These are phyloP conservation scores for Melanostigma gelatinosum DNA, from an alignment of 2,113 vertebrate species.

Conservation along the genomic window DNA sequence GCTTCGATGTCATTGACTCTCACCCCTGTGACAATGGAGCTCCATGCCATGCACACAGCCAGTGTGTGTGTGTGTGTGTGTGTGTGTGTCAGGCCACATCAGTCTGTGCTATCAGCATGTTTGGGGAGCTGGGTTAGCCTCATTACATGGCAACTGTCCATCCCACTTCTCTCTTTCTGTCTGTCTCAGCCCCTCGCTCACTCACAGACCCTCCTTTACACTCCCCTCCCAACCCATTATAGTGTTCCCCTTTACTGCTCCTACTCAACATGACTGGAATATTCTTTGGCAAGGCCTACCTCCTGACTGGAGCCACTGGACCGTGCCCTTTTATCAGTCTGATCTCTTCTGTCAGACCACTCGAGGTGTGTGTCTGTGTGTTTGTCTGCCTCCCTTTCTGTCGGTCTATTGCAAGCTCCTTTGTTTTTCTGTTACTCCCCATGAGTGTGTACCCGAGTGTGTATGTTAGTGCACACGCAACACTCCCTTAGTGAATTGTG, in stretches of 20 bases:
- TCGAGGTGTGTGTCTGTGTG: slow-evolving; percentile 39
- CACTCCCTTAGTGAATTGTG: slow-evolving; percentile 38
- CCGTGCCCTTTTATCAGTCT: slow-evolving; percentile 66
- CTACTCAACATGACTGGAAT: slow-evolving; percentile 53
- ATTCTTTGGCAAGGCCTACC: slow-evolving; percentile 45
- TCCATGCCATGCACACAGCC: slow-evolving; percentile 24
- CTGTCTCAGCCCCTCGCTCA: slow-evolving; percentile 7
- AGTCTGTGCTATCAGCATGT: slow-evolving; percentile 54
- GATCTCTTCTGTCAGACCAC: slow-evolving; percentile 54
- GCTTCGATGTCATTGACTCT: slow-evolving; percentile 64
- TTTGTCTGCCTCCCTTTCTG: slow-evolving; percentile 26
- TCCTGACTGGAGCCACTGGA: slow-evolving; percentile 60
- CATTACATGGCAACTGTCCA: slow-evolving; percentile 53
- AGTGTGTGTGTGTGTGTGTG: slow-evolving; percentile 25
- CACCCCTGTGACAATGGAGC: slow-evolving; percentile 66
- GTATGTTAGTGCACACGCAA: background rate
- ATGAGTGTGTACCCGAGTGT: background rate
- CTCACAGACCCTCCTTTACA: slow-evolving; percentile 35
- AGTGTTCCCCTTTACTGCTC: slow-evolving; percentile 72
- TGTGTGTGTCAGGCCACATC: slow-evolving; percentile 41
- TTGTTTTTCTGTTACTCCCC: slow-evolving; percentile 24
- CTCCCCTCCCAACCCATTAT: slow-evolving; percentile 65
- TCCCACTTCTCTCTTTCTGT: slow-evolving; percentile 9
- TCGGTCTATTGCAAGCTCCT: slow-evolving; percentile 38
- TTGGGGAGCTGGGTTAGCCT: slow-evolving; percentile 49